Evolutionary conservation across 1,140 invertebrate species (phyloP).

Genomic region (Agraylea sexmaculata): DNA sequence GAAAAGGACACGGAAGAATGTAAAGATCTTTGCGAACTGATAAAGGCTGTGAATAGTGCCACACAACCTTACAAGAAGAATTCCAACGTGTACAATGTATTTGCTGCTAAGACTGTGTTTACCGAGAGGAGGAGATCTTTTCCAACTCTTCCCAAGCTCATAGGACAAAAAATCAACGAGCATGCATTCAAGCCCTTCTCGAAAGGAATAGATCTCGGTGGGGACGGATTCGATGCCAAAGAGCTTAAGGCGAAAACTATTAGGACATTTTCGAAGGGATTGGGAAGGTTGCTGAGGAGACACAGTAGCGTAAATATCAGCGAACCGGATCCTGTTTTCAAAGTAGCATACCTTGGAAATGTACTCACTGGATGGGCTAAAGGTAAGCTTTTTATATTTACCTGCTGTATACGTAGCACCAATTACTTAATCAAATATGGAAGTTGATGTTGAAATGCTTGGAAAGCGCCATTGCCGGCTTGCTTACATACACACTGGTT

Average conservation of each 20-base stretch:
- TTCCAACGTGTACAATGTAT: constrained; percentile 38
- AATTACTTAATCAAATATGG: neutral
- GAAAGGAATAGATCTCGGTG: constrained; percentile 6
- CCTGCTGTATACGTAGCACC: neutral
- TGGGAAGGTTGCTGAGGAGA: constrained; percentile 51
- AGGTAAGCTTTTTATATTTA: constrained; percentile 47
- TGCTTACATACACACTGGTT: too few species aligned
- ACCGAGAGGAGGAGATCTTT: constrained; percentile 31
- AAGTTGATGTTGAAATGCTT: too few species aligned
- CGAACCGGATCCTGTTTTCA: constrained; percentile 85
- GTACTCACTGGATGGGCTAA: constrained; percentile 97
- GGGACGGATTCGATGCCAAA: constrained; percentile 29
- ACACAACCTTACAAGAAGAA: constrained; percentile 34
- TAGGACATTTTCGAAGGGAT: constrained; percentile 39
- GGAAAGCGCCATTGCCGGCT: too few species aligned
- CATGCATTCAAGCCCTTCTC: constrained; percentile 21
- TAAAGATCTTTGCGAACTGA: constrained; percentile 18
- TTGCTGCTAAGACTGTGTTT: constrained; percentile 36
- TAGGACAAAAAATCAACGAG: constrained; percentile 28
- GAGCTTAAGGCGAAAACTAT: constrained; percentile 42
- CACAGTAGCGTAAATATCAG: constrained; percentile 71
- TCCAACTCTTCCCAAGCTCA: constrained; percentile 31
- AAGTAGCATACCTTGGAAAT: constrained; percentile 93
- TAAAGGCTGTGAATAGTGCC: constrained; percentile 30
- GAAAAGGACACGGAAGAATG: constrained; percentile 8